These are phyloP conservation scores for Drosophila helvetica DNA, from an alignment of 2,888 invertebrate species.

Conservation along the genomic window DNA sequence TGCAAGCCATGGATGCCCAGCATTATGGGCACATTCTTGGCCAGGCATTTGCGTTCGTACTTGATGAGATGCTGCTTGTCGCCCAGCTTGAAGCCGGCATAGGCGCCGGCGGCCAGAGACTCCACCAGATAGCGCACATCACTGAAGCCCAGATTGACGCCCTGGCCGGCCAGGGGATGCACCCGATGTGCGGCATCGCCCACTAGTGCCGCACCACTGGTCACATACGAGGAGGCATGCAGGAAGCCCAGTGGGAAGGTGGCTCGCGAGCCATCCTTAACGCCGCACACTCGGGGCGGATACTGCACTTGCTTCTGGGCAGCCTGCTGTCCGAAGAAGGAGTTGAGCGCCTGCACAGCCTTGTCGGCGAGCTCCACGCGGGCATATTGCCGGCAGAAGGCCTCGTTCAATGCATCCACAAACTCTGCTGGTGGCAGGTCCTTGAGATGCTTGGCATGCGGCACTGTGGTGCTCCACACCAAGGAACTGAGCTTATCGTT, in stretches of 20 bases:
- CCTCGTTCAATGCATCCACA: conserved; percentile 93
- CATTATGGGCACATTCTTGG: conserved; percentile 95
- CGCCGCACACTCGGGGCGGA: conserved; percentile 80
- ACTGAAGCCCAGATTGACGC: conserved; percentile 98
- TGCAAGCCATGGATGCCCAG: conserved; percentile 94
- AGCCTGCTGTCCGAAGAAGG: conserved; percentile 79
- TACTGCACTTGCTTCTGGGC: conserved; percentile 81
- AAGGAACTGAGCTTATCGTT: conserved; percentile 91
- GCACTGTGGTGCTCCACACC: conserved; percentile 95
- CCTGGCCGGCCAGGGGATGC: conserved; percentile 98
- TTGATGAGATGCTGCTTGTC: conserved; percentile 88
- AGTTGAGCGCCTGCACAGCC: conserved; percentile 85
- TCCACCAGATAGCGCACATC: conserved; percentile 92
- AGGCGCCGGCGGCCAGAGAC: conserved; percentile 88
- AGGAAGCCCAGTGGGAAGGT: conserved; percentile 96
- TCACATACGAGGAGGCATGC: conserved; percentile 93
- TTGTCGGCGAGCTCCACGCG: conserved; percentile 79
- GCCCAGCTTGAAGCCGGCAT: conserved; percentile 90
- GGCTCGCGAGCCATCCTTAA: conserved; percentile 86
- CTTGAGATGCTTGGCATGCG: conserved; percentile 90
- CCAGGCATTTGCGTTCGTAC: conserved; percentile 93
- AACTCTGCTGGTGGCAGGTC: conserved; percentile 90
- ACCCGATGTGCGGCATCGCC: conserved; percentile 96
- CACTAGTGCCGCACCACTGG: conserved; percentile 91
- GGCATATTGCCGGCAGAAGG: conserved; percentile 85